These are phyloP conservation scores for Nephila pilipes DNA, from an alignment of 1,140 invertebrate species.

Conservation along the genomic window DNA sequence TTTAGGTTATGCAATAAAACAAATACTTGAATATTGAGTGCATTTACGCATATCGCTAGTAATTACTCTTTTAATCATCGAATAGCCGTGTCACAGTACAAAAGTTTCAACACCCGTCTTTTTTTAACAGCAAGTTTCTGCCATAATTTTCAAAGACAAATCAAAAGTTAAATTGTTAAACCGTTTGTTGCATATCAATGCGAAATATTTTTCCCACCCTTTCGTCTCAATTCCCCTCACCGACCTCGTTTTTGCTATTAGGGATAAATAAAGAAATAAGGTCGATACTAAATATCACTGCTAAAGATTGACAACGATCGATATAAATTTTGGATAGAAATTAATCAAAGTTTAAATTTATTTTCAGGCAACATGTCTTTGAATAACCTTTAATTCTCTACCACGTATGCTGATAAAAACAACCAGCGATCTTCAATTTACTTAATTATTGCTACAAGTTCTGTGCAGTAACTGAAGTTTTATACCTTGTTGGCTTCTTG, in stretches of 20 bases:
- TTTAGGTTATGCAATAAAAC: not conserved
- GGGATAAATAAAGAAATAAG: constrained; percentile 12
- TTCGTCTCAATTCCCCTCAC: not conserved
- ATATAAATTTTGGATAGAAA: not conserved
- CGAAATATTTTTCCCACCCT: not conserved
- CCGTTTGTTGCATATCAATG: not conserved
- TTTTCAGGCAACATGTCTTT: too few relatives aligned
- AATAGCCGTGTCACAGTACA: not conserved
- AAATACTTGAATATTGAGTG: not conserved
- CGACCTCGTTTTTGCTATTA: not conserved
- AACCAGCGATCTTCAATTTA: too few relatives aligned
- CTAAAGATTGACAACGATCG: too few relatives aligned
- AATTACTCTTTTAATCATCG: not conserved
- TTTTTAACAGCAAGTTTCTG: not conserved
- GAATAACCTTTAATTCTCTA: too few relatives aligned
- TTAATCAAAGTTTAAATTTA: too few relatives aligned
- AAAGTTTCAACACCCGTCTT: not conserved
- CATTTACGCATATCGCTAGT: not conserved
- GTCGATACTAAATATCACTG: not conserved
- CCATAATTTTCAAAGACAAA: not conserved
- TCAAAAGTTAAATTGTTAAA: not conserved
- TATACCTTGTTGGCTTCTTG: too few relatives aligned
- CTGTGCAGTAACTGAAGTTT: too few relatives aligned
- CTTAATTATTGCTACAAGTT: too few relatives aligned
- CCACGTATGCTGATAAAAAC: too few relatives aligned